These are phyloP conservation scores for Tillus elongatus DNA, from an alignment of 2,888 invertebrate genomes.

Conservation along the genomic window DNA sequence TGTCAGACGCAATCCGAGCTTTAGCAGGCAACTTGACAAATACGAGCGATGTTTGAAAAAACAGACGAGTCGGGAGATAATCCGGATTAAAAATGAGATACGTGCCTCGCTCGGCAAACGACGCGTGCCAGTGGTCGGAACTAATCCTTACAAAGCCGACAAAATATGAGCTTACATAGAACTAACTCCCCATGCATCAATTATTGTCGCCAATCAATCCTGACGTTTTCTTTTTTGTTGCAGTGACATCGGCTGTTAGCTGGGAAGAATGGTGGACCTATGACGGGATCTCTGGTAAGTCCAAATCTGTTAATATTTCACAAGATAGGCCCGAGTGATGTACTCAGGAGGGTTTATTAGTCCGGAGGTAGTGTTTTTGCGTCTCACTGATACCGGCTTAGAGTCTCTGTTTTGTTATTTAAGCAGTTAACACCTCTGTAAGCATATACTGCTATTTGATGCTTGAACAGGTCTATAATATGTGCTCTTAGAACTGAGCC, in stretches of 20 bases:
- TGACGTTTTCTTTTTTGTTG: conserved; percentile 42
- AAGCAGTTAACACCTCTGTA: too few species aligned
- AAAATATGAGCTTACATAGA: conserved; percentile 35
- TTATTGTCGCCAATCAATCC: conserved; percentile 35
- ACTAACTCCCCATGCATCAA: conserved; percentile 33
- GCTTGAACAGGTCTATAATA: too few species aligned
- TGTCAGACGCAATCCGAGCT: conserved; percentile 21
- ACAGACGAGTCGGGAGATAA: conserved; percentile 36
- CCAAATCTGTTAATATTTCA: too few species aligned
- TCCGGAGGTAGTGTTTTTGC: too few species aligned
- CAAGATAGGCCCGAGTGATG: too few species aligned
- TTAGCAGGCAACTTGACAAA: conserved; percentile 22
- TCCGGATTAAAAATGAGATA: conserved; percentile 43
- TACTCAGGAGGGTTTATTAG: too few species aligned
- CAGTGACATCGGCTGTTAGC: conserved; percentile 68
- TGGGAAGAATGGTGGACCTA: conserved; percentile 97
- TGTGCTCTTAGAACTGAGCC: too few species aligned
- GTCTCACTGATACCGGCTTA: too few species aligned
- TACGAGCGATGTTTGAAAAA: conserved; percentile 27
- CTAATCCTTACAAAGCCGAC: conserved; percentile 36
- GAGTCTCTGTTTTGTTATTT: too few species aligned
- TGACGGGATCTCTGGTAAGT: conserved; percentile 87
- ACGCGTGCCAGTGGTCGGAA: conserved; percentile 28
- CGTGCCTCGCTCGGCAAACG: conserved; percentile 32
- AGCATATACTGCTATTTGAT: too few species aligned